Evolutionary conservation across 2,113 vertebrate genomes (phyloP), one percentile per base, ranked within the genome.

Genomic region (Leptobrachium leishanense): DNA sequence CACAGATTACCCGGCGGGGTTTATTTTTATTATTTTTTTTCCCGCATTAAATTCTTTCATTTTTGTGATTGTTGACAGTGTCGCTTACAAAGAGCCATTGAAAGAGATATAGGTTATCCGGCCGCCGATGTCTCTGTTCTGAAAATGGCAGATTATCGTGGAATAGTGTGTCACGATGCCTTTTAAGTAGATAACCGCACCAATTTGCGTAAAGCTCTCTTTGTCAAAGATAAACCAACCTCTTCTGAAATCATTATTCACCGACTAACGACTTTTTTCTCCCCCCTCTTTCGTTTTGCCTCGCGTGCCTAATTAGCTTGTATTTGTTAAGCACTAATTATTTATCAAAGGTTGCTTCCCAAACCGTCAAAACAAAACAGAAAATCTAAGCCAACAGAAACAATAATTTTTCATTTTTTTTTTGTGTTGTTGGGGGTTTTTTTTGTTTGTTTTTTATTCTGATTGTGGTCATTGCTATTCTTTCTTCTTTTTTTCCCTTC

Each of bases 301-400:
- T 78, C 79, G 83, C 82, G 88, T 1, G 2, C 87, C 82, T 83
- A 88, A 87, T 86, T 85, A 84, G 68, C 81, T 84, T 77, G 84
- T 83, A 90, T 91, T 86, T 81, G 67, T 87, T 69, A 54, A 55
- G 69, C 69, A 87, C 85, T 72, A 87, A 90, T 86, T 76, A 84
- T 84, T 89, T 90, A 82, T 87, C 87, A 88, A 91, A 85, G 82
- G 86, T 86, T 85, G 86, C 88, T 91, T 90, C 86, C 81, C 75
- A 72, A 87, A 90, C 71, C 76, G 83, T 83, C 86, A 83, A 85
- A 80, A 72, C 69, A 72, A 72, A 64, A 72, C 69, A 72, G 54
- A 72, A 54, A 10, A 71, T 31, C 20, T 31, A 39, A 53, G 46
- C 8, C 46, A 8, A 50, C 8, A 50, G 8, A 50, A 50, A 50